Conservation (phyloP, 2,888 invertebrate species). For the Drosophila merina region DNA sequence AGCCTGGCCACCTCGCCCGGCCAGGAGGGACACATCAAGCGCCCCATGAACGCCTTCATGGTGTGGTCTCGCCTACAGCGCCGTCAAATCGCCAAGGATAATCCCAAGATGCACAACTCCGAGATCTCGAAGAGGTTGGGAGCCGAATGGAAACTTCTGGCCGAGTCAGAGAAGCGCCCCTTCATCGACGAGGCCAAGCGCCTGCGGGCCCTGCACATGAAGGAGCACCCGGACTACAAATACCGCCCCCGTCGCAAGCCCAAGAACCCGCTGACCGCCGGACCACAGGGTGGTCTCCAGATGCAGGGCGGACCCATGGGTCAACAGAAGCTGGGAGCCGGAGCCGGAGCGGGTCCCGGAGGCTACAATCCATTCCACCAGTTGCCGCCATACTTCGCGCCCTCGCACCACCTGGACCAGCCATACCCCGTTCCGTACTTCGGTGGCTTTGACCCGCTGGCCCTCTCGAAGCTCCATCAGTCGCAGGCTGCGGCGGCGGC, state of each 20-base stretch:
- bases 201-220: constrained; percentile 93
- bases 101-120: constrained; percentile 96
- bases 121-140: constrained; percentile 96
- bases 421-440: constrained; percentile 84
- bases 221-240: constrained; percentile 96
- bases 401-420: constrained; percentile 89
- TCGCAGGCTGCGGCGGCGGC: constrained; percentile 82
- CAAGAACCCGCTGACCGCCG: constrained; percentile 87
- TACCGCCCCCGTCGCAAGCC: constrained; percentile 94
- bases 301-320: constrained; percentile 77
- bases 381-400: constrained; percentile 90
- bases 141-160: constrained; percentile 95
- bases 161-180: constrained; percentile 94
- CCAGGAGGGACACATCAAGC: constrained; percentile 93
- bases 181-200: constrained; percentile 98
- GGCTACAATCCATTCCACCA: constrained; percentile 88
- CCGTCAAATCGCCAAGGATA: constrained; percentile 96
- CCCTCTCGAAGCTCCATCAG: constrained; percentile 83
- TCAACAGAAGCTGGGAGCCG: constrained; percentile 76
- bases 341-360: constrained; percentile 83
- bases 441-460: constrained; percentile 83
- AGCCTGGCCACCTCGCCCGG: constrained; percentile 82
- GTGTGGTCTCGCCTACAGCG: constrained; percentile 96
- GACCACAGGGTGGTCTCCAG: constrained; percentile 79
- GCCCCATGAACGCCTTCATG: constrained; percentile 99